Base-by-base conservation (phyloP, 2,888 invertebrate genomes). In the Lasioglossum zephyrum region DNA sequence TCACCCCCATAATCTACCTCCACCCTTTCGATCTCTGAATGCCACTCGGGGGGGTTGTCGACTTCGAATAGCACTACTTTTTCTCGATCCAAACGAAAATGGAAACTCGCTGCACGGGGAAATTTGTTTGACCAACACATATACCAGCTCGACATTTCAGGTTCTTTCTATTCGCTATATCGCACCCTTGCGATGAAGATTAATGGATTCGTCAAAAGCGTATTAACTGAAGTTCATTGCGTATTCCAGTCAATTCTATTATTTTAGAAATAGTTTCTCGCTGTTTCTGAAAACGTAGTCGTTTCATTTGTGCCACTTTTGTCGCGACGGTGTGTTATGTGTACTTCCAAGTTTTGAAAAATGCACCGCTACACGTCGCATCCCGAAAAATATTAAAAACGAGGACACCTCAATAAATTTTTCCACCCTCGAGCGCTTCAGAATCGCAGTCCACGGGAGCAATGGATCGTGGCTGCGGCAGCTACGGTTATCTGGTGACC, bases 401-500 rank as follows among this genome's bases (percentile, higher is more conserved):
- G 13, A 13, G 26, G 22, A 69, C 18, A 22, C 36, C 36, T 22
- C 4, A 69, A 69, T 39, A 22, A 9, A 39, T 18, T 66, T 36
- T 66, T 36, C 66, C 26, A 60, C 26, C 60, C 31, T 16, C 6
- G 36, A 18, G 18, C 31, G 18, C 31, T 5, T 26, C 13, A 5
- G 26, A 6, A 31, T 31, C 18, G 16, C 31, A 16, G 36, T 66
- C 5, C 36, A 2, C 39, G 49, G n/a, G 36, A 66, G 63, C 39
- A 16, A 75, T 53, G 47, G 73, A 53, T 66, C 66, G 36, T 8
- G 26, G 44, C 3, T 26, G 49, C 26, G 1, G 9, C 16, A n/a
- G 66, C 31, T 13, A 22, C 44, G 18, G 22, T 36, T 63, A n/a
- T 44, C 47, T 26, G 60, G 31, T 22, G 80, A 72, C 75, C 78